A percentile compares a stretch with the other conserved stretches of the same genome.
Conservation (phyloP, 2,888 invertebrate genomes). For the Parascotia fuliginaria region DNA sequence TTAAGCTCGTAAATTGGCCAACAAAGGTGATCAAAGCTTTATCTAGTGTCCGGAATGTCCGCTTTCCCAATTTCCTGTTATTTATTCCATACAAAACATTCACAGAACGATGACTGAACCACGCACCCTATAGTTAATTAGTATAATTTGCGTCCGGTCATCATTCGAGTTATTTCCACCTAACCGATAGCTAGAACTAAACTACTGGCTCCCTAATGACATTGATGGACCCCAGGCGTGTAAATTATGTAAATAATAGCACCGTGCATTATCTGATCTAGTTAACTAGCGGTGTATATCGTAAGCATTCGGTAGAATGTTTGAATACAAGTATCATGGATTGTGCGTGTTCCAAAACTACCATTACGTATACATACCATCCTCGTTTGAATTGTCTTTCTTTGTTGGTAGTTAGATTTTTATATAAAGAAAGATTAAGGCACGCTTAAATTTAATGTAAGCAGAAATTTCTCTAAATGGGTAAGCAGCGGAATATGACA, state of each 20-base stretch:
- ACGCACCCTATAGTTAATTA: slow-evolving; percentile 60
- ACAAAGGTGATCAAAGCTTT: slow-evolving; percentile 28
- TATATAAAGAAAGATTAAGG: background rate
- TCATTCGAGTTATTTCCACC: slow-evolving; percentile 48
- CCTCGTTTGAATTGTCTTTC: background rate
- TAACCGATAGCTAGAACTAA: slow-evolving; percentile 47
- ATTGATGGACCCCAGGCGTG: slow-evolving; percentile 48
- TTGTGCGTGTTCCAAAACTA: background rate
- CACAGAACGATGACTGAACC: slow-evolving; percentile 46
- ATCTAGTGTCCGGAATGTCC: slow-evolving; percentile 43
- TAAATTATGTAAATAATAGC: slow-evolving; percentile 61
- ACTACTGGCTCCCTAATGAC: slow-evolving; percentile 43
- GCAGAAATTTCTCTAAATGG: too few species aligned
- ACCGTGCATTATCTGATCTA: slow-evolving; percentile 66
- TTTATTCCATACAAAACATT: slow-evolving; percentile 46
- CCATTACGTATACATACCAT: slow-evolving; percentile 2
- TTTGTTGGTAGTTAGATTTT: background rate
- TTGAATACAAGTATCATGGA: background rate
- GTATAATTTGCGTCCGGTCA: slow-evolving; percentile 64
- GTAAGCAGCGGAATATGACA: too few species aligned
- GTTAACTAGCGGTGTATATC: slow-evolving; percentile 54
- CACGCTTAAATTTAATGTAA: background rate
- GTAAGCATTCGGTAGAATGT: slow-evolving; percentile 19
- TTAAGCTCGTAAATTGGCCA: slow-evolving; percentile 26
- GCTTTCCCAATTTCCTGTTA: slow-evolving; percentile 56